Evolutionary conservation across 2,797 vertebrate species (phyloP), one percentile per base, ranked within the genome.

Genomic region (Lepus oiostolus): DNA sequence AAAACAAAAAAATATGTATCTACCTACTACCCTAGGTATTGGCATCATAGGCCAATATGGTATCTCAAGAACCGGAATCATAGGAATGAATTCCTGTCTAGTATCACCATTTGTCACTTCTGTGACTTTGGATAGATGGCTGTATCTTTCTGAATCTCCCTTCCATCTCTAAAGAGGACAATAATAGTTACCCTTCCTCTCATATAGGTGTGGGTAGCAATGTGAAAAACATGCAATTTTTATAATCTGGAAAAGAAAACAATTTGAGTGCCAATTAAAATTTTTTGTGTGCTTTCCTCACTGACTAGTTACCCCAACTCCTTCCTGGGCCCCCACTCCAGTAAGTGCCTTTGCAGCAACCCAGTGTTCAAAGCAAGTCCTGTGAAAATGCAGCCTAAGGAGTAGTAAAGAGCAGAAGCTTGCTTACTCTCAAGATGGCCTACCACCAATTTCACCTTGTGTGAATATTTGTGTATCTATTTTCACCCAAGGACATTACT

Each of bases 101-200:
- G 24, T n/a, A 63, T 82, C n/a, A 38, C 22, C 11, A 58, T 90
- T 95, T 89, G 71, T 87, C 81, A 47, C 63, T 83, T 91, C 32
- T 62, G 63, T 80, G 79, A n/a, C 70, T 76, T 91, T 80, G 54
- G 52, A 79, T 21, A 85, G 47, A 70, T 82, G 54, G 92, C 13
- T 90, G 47, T n/a, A 76, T 83, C 24, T 88, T 91, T 91, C 77
- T 80, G 74, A 92, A 30, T 94, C 54, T 75, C 58, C 35, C 22
- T 96, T 86, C 8, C 58, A 96, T 74, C 11, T 93, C 60, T 92
- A 92, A 94, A 68, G 19, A 90, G 76, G 22, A 63, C 70, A 77
- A 32, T 52, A 62, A 67, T 79, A 35, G 16, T 75, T 79, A 72
- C 35, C 47, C 58, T 90, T 26, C 82, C 76, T 90, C 65, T 60